Base-by-base conservation (phyloP, 2,113 vertebrate species). In the Zootoca vivipara region DNA sequence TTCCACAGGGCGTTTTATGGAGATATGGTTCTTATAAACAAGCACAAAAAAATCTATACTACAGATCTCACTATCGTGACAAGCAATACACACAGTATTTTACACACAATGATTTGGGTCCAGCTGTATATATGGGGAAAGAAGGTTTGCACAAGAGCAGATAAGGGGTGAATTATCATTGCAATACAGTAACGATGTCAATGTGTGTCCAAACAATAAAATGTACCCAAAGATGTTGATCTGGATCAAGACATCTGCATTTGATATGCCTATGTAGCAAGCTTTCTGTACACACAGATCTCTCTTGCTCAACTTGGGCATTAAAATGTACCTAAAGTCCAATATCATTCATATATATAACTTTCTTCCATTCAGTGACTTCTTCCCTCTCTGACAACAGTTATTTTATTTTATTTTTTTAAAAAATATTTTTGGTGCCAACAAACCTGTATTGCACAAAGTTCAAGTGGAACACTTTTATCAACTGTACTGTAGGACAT, bases 401-500 rank as follows among this genome's bases (percentile, higher is more conserved):
- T 10, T 52, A 2, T 52, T 46, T 46, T 9, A 46, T 46, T 46
- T 46, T n/a, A n/a, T n/a, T 46, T 52, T 52, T 52, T 2, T 10
- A 52, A 52, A 52, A 52, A 0, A 52, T 52, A 12, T 16, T 89
- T 69, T 80, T 20, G 85, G 91, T 95, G 82, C 85, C 85, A 95
- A 94, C 75, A 4, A 92, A 56, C 86, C 82, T 42, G 81, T 86
- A 83, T 92, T 91, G 85, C 90, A 90, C 85, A 93, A 90, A 91
- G 74, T 40, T 56, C 84, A 62, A 80, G 72, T 65, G 75, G 85
- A 90, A 94, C 85, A 85, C 70, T 91, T 62, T 62, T 93, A 90
- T 83, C 81, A 88, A 91, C 90, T 86, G 87, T 94, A 93, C 94
- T 86, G 22, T 90, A 90, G 87, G 83, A 79, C 78, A 67, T 87